Percentiles rank a stretch among this genome's conserved stretches.
Conservation (phyloP, 2,113 vertebrate species). For the Ochotona princeps region DNA sequence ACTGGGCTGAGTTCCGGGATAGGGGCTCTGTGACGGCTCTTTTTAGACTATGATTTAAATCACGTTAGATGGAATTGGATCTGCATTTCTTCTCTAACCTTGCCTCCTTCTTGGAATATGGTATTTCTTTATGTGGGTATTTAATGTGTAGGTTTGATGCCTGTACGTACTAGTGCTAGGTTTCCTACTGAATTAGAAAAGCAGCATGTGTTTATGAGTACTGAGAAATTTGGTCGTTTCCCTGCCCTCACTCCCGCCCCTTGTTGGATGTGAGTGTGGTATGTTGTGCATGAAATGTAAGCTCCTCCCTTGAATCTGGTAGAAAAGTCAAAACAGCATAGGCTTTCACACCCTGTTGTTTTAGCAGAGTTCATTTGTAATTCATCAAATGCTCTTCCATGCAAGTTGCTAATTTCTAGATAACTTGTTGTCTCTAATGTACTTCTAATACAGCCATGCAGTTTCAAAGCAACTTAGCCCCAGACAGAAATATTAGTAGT, state of each 20-base stretch:
- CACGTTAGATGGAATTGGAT: background rate
- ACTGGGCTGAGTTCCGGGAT: background rate
- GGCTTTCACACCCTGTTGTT: conserved; percentile 45
- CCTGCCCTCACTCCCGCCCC: background rate
- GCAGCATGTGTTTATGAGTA: background rate
- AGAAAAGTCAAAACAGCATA: background rate
- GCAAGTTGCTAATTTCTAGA: conserved; percentile 40
- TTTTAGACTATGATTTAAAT: conserved; percentile 20
- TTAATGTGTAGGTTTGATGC: background rate
- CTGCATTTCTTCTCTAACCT: conserved; percentile 13
- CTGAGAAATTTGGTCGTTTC: background rate
- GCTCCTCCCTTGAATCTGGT: background rate
- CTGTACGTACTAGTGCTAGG: background rate
- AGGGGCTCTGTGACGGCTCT: background rate
- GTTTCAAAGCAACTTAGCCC: conserved; percentile 72
- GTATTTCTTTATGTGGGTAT: background rate
- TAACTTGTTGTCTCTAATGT: conserved; percentile 72
- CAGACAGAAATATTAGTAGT: conserved; percentile 64
- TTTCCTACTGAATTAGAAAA: background rate
- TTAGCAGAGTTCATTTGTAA: conserved; percentile 56
- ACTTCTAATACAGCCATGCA: conserved; percentile 40
- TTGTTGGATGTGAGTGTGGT: background rate
- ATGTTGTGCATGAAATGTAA: background rate
- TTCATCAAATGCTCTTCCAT: conserved; percentile 53
- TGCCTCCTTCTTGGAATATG: background rate